Percentiles rank a stretch among this genome's conserved stretches.
Evolutionary conservation across 2,113 vertebrate species (phyloP).

Genomic region (Peromyscus maniculatus): DNA sequence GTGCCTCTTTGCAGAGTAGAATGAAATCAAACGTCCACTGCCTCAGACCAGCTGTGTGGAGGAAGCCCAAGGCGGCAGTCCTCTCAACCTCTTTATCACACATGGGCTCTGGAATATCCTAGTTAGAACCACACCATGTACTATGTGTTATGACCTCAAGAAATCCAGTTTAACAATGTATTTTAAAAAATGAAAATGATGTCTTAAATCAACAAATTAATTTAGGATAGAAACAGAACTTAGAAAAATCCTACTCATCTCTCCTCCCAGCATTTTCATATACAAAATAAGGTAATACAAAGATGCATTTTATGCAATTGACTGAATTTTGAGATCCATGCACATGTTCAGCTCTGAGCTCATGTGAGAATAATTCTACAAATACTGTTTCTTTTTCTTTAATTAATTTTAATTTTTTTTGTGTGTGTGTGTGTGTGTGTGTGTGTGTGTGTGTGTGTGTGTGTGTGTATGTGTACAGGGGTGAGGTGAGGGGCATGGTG

Average conservation of each 20-base stretch:
- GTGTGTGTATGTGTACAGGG: not conserved
- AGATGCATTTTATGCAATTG: not conserved
- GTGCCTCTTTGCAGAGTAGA: conserved; percentile 27
- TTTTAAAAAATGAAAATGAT: not conserved
- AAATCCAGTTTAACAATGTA: not conserved
- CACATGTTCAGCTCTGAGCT: not conserved
- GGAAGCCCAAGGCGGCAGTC: not conserved
- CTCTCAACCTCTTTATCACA: not conserved
- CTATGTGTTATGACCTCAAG: not conserved
- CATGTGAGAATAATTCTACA: not conserved
- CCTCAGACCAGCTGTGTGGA: not conserved
- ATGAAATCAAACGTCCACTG: not conserved
- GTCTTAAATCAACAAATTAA: conserved; percentile 19
- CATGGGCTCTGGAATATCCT: not conserved
- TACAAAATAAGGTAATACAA: not conserved
- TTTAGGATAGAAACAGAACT: not conserved
- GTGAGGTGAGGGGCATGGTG: no score
- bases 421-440: not conserved
- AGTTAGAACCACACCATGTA: not conserved
- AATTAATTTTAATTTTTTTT: not conserved
- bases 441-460: not conserved
- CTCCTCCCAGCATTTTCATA: not conserved
- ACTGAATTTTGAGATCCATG: not conserved
- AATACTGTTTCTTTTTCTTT: not conserved
- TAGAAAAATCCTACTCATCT: not conserved